Percentiles rank a stretch among this genome's conserved stretches.
Evolutionary conservation across 2,888 invertebrate genomes (phyloP).

Genomic region (Plebejus melissa): DNA sequence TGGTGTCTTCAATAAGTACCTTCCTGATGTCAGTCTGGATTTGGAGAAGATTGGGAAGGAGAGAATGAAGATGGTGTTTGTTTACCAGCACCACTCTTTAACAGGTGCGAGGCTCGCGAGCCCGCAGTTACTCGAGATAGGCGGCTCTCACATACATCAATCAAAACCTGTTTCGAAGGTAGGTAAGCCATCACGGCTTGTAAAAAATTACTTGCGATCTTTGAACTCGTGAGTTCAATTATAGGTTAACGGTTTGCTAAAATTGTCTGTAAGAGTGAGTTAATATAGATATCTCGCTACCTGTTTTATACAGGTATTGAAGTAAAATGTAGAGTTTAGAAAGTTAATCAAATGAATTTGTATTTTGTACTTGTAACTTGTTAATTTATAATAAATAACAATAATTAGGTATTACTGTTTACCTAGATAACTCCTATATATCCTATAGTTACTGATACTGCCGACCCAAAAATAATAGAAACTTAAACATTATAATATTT

Average conservation of each 20-base stretch:
- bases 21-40: constrained; percentile 65
- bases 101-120: constrained; percentile 73
- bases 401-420: too few species aligned
- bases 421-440: too few species aligned
- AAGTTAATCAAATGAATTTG: too few species aligned
- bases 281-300: too few species aligned
- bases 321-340: too few species aligned
- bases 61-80: constrained; percentile 72
- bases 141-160: constrained; percentile 70
- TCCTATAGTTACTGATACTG: too few species aligned
- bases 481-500: constrained; percentile 32
- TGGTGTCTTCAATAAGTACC: constrained; percentile 52
- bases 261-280: neutral
- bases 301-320: too few species aligned
- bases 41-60: constrained; percentile 66
- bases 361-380: too few species aligned
- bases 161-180: constrained; percentile 51
- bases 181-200: constrained; percentile 39
- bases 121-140: constrained; percentile 80
- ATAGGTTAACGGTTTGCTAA: neutral
- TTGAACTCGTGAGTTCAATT: neutral
- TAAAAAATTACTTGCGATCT: neutral
- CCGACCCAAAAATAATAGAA: neutral
- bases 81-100: constrained; percentile 80
- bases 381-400: too few species aligned